Evolutionary conservation across 2,797 vertebrate genomes (phyloP).

Genomic region (Gymnoscopelus microlampas): DNA sequence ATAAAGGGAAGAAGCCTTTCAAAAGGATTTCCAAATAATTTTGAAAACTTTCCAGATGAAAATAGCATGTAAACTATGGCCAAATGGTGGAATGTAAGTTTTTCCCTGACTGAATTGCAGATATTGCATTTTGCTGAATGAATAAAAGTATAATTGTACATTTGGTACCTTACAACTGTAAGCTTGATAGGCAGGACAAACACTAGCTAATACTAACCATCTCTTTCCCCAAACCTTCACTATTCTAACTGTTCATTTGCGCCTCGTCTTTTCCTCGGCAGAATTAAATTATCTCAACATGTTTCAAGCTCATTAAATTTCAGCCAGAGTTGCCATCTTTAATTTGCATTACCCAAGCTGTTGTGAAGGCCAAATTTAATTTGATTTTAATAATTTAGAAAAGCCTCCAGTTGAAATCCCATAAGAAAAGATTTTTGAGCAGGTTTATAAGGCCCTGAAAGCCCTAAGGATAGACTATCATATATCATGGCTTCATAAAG

Average conservation of each 20-base stretch:
- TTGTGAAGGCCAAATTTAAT: conserved; percentile 84
- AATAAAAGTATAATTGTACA: conserved; percentile 39
- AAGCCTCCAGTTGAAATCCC: conserved; percentile 76
- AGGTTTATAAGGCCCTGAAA: conserved; percentile 75
- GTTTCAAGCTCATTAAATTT: conserved; percentile 79
- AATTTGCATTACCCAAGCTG: conserved; percentile 81
- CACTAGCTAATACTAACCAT: conserved; percentile 7
- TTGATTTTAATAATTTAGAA: conserved; percentile 85
- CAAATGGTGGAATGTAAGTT: background rate
- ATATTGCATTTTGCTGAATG: background rate
- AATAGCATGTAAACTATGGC: background rate
- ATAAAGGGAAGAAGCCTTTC: background rate
- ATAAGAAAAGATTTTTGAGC: conserved; percentile 72
- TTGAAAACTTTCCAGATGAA: background rate
- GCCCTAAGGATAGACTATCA: conserved; percentile 70
- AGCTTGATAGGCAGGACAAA: conserved; percentile 16
- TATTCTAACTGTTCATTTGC: conserved; percentile 52
- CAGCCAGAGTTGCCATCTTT: conserved; percentile 80
- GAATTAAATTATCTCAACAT: conserved; percentile 68
- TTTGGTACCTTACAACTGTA: conserved; percentile 13
- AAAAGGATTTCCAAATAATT: background rate
- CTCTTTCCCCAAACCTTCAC: conserved; percentile 42
- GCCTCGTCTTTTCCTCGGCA: conserved; percentile 46
- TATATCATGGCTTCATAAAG: conserved; percentile 74
- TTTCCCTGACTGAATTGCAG: conserved; percentile 19